Evolutionary conservation across 2,113 vertebrate species (phyloP).

Genomic region (Lethenteron reissneri): DNA sequence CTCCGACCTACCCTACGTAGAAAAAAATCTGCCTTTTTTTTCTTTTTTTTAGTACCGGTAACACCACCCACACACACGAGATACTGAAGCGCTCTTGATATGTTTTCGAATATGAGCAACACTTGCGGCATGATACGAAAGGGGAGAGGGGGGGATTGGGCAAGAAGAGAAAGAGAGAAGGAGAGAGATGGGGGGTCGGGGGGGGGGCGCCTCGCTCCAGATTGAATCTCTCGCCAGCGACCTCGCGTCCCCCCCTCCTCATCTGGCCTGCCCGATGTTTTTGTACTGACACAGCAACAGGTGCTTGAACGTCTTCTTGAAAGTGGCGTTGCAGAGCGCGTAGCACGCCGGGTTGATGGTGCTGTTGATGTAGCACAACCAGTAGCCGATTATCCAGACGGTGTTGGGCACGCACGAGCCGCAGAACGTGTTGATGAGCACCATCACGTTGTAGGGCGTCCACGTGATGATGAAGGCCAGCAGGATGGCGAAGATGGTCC

Average conservation of each 20-base stretch:
- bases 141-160: background rate
- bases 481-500: conserved; percentile 93
- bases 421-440: conserved; percentile 90
- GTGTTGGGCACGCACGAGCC: conserved; percentile 70
- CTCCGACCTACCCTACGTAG: no score
- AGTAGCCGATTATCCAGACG: conserved; percentile 84
- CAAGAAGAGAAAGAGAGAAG: background rate
- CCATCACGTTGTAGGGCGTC: conserved; percentile 97
- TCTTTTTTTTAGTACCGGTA: no score
- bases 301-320: conserved; percentile 97
- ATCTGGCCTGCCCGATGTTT: conserved; percentile 74
- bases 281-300: conserved; percentile 88
- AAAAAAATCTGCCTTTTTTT: no score
- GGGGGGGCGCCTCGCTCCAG: background rate
- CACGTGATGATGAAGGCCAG: conserved; percentile 91
- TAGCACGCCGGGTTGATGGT: conserved; percentile 97
- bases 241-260: conserved; percentile 15
- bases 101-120: no score
- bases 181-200: background rate
- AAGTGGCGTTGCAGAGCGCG: conserved; percentile 88
- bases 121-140: background rate
- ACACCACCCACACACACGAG: no score
- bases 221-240: background rate
- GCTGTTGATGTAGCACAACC: conserved; percentile 96
- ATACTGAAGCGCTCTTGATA: no score